Evolutionary conservation across 2,797 vertebrate species (phyloP), one percentile per base, ranked within the genome.

Genomic region (Phylloscopus collybita): DNA sequence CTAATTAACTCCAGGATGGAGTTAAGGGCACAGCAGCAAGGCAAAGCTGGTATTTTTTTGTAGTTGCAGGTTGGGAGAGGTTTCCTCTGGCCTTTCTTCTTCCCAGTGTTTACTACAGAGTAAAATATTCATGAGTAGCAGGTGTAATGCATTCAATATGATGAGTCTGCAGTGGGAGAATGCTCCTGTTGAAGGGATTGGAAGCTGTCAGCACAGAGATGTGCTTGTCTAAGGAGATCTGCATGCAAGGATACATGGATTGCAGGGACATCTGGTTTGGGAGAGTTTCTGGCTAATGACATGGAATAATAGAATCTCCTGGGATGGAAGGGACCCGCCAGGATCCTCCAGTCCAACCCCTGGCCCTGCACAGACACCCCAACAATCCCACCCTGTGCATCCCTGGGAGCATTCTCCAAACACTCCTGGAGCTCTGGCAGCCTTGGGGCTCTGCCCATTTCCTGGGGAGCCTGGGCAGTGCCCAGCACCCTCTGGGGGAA

Each of bases 101-200:
- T 88, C 80, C 21, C 60, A 25, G 18, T 86, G 67, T 96, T 96
- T 94, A 76, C 45, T 49, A 61, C 53, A 80, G 30, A 59, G 36
- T 93, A 38, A 96, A 93, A 94, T 95, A 93, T 90, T 93, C 42
- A 95, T 88, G 74, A 96, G 49, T 3, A 92, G 38, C 72, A 96
- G 80, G 56, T 90, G 60, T 50, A 61, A 91, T 79, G 71, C 29
- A 75, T 90, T 86, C 91, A 84, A 95, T 61, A 86, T 66, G 40
- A 81, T 61, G 51, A 94, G 66, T 13, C 75, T 94, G 74, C 84
- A 26, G 54, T 30, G 75, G 25, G 84, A 84, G 34, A 78, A 32
- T n/a, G 53, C 44, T 73, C 44, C 56, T 66, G 64, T 12, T 51
- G 65, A 82, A 92, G 42, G 78, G 88, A 40, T 19, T 80, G 38